These are phyloP conservation scores for Oryzias woworae DNA, from an alignment of 2,113 vertebrate genomes.

Conservation along the genomic window DNA sequence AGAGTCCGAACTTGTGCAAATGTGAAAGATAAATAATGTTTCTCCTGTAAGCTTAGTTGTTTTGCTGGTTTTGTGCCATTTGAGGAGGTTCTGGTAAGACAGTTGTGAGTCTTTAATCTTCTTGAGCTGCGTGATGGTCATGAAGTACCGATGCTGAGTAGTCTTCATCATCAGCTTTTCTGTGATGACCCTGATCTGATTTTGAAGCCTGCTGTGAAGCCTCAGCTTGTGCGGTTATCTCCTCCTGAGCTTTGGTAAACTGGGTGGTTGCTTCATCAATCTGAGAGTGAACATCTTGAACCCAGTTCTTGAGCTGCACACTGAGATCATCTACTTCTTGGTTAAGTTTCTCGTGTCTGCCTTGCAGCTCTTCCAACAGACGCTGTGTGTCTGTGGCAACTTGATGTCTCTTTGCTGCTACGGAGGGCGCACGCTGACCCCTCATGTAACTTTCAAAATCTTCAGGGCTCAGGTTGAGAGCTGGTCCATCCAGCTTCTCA, in stretches of 20 bases:
- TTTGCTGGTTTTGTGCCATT: constrained; percentile 24
- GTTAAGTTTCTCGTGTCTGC: constrained; percentile 76
- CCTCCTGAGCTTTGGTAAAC: constrained; percentile 50
- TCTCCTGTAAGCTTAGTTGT: constrained; percentile 9
- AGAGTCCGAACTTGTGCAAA: constrained; percentile 27
- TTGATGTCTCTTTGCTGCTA: constrained; percentile 32
- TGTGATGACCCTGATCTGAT: constrained; percentile 20
- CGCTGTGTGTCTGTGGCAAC: constrained; percentile 57
- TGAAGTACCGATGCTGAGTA: constrained; percentile 24
- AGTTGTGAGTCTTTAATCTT: constrained; percentile 50
- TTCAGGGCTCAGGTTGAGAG: constrained; percentile 76
- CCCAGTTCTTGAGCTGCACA: constrained; percentile 73
- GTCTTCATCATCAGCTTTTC: constrained; percentile 30
- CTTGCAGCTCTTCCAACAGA: constrained; percentile 69
- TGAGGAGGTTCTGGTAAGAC: constrained; percentile 10
- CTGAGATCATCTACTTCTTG: constrained; percentile 64
- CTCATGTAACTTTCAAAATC: constrained; percentile 79
- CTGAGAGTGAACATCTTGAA: constrained; percentile 68
- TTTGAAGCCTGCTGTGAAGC: constrained; percentile 13
- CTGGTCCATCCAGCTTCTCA: constrained; percentile 78
- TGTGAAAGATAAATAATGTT: constrained; percentile 7
- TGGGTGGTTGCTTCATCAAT: constrained; percentile 67
- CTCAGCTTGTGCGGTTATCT: constrained; percentile 26
- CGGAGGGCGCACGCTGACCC: constrained; percentile 43
- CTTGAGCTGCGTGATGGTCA: constrained; percentile 18